Percentiles rank a stretch among this genome's conserved stretches.
These are phyloP conservation scores for Crocuta crocuta DNA, from an alignment of 2,113 vertebrate species.

Conservation along the genomic window DNA sequence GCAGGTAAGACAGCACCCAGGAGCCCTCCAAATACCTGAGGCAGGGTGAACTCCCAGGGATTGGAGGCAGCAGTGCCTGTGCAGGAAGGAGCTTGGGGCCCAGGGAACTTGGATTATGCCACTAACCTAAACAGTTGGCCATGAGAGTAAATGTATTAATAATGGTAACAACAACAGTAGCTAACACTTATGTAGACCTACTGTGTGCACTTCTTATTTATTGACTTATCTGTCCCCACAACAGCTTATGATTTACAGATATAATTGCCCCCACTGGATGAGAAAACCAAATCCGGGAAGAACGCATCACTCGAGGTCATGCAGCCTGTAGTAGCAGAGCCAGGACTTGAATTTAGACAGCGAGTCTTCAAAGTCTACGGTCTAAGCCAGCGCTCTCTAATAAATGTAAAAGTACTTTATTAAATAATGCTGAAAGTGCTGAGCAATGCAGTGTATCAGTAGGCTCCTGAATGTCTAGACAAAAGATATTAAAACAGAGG, in stretches of 20 bases:
- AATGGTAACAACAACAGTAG: neutral
- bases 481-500: constrained; percentile 56
- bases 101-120: neutral
- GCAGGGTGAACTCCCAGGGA: neutral
- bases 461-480: constrained; percentile 71
- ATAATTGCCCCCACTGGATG: neutral
- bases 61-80: neutral
- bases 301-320: neutral
- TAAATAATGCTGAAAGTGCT: constrained; percentile 57
- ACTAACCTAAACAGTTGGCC: neutral
- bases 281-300: neutral
- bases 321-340: neutral
- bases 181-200: neutral
- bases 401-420: constrained; percentile 58
- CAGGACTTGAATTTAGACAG: constrained; percentile 24
- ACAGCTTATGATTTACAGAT: neutral
- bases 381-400: constrained; percentile 56
- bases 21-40: neutral
- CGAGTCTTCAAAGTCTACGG: neutral
- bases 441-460: constrained; percentile 37
- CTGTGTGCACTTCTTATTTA: neutral
- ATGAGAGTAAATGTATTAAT: neutral
- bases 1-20: neutral
- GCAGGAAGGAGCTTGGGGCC: neutral
- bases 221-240: neutral